Conservation (phyloP, 2,113 vertebrate species). For the Cariama cristata region DNA sequence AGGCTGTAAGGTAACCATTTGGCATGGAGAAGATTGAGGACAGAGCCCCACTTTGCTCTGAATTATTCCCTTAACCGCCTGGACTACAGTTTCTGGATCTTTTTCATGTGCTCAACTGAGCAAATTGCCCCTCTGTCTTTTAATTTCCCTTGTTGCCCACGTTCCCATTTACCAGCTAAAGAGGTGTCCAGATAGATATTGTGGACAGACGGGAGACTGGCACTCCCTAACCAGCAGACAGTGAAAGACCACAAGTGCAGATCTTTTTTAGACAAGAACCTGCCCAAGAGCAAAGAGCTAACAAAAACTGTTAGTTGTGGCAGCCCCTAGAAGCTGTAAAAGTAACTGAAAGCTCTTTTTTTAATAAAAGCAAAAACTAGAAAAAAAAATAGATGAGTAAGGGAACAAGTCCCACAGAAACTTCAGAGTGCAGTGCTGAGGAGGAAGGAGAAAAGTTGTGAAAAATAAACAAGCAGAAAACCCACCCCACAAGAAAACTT, state of each 20-base stretch:
- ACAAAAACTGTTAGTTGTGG: background rate
- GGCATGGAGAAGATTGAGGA: background rate
- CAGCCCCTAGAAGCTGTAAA: background rate
- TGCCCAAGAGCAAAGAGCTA: background rate
- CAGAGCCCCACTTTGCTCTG: background rate
- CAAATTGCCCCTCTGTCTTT: background rate
- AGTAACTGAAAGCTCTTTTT: background rate
- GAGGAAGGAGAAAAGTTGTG: background rate
- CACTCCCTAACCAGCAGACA: background rate
- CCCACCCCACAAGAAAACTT: background rate
- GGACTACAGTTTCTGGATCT: background rate
- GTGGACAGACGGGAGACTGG: background rate
- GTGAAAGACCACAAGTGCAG: background rate
- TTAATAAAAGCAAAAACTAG: background rate
- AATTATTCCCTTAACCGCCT: background rate
- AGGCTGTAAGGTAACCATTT: background rate
- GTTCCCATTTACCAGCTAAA: background rate
- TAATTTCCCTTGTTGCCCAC: background rate
- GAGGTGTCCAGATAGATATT: background rate
- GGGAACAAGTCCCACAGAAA: background rate
- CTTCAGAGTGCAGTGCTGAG: fast-evolving
- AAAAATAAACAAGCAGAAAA: background rate
- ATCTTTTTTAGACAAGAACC: background rate
- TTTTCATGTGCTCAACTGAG: background rate
- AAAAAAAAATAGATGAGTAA: background rate